A percentile compares a stretch with the other conserved stretches of the same genome.
These are phyloP conservation scores for Temnothorax rugatulus DNA, from an alignment of 2,888 invertebrate genomes.

Conservation along the genomic window DNA sequence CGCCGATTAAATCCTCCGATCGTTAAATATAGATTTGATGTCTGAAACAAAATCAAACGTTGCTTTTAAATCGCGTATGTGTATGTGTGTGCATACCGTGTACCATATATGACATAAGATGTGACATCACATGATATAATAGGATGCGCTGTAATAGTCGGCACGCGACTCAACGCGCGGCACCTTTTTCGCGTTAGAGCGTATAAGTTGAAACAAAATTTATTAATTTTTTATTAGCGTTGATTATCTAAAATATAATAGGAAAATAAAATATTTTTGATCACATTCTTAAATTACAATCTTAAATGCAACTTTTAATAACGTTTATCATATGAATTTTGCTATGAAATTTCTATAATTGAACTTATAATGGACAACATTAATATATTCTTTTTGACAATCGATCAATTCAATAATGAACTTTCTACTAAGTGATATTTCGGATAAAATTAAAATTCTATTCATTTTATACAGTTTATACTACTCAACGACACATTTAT, in stretches of 20 bases:
- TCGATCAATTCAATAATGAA: background rate
- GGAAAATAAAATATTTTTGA: background rate
- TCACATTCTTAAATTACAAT: background rate
- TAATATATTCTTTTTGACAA: background rate
- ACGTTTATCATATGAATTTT: background rate
- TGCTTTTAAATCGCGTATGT: constrained; percentile 65
- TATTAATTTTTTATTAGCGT: background rate
- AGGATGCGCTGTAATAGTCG: background rate
- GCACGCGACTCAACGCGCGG: background rate
- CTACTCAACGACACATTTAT: background rate
- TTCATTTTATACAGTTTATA: background rate
- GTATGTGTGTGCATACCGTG: constrained; percentile 60
- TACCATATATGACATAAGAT: background rate
- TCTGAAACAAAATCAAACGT: constrained; percentile 63
- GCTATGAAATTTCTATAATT: background rate
- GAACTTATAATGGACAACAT: background rate
- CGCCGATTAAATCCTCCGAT: constrained; percentile 61
- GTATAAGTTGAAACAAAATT: background rate
- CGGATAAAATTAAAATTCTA: background rate
- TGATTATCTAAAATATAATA: background rate
- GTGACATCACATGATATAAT: constrained; percentile 6
- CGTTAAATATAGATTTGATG: constrained; percentile 72
- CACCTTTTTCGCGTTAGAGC: constrained; percentile 1
- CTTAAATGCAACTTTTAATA: background rate
- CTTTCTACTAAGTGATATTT: background rate